Percentiles rank a stretch among this genome's conserved stretches.
These are phyloP conservation scores for Anorthoa munda DNA, from an alignment of 2,888 invertebrate genomes.

Conservation along the genomic window DNA sequence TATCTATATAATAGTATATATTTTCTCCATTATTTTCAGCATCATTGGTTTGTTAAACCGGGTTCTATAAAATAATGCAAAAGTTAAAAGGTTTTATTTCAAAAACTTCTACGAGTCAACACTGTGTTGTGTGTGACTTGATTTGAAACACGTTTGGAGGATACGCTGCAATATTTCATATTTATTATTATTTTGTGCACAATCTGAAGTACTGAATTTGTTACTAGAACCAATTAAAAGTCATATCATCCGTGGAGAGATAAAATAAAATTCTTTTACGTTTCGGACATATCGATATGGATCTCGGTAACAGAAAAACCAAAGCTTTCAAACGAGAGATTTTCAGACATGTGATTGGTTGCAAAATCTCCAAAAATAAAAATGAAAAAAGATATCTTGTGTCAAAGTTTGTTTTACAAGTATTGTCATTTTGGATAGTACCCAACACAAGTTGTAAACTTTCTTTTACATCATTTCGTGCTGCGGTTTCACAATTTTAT, in stretches of 20 bases:
- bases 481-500: conserved; percentile 18
- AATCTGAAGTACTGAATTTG: neutral
- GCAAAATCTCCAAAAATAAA: neutral
- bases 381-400: conserved; percentile 25
- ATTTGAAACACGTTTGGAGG: neutral
- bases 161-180: conserved; percentile 5
- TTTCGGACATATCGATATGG: neutral
- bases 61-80: neutral
- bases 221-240: neutral
- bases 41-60: neutral
- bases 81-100: conserved; percentile 1
- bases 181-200: neutral
- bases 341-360: neutral
- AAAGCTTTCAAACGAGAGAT: neutral
- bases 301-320: neutral
- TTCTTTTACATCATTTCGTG: conserved; percentile 11
- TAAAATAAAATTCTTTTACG: neutral
- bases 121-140: conserved; percentile 1
- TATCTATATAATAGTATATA: too few species aligned
- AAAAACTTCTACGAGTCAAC: neutral
- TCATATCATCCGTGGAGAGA: neutral
- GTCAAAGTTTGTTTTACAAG: conserved; percentile 23
- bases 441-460: conserved; percentile 40
- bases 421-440: conserved; percentile 35
- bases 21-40: neutral